Conservation (phyloP, 1,140 invertebrate species). For the Diuraphis noxia region DNA sequence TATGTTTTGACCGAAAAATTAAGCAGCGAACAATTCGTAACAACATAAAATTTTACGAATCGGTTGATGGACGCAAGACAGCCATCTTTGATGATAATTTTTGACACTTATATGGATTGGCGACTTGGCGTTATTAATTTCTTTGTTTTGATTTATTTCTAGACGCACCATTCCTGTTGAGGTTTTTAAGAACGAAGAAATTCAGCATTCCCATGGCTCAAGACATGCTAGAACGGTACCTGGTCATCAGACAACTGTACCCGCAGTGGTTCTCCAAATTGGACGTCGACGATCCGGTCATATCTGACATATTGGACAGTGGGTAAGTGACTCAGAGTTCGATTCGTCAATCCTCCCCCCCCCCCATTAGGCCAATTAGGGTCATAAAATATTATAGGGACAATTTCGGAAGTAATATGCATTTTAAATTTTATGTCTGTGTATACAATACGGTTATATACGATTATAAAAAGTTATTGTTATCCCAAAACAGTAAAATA, state of each 20-base stretch:
- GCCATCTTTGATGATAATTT: too few relatives aligned
- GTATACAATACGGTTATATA: too few relatives aligned
- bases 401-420: too few relatives aligned
- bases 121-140: neutral
- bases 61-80: too few relatives aligned
- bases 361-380: too few relatives aligned
- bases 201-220: constrained; percentile 82
- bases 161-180: constrained; percentile 77
- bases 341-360: neutral
- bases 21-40: too few relatives aligned
- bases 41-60: too few relatives aligned
- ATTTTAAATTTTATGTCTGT: too few relatives aligned
- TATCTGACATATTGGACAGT: constrained; percentile 77
- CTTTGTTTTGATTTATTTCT: neutral
- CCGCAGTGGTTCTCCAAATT: constrained; percentile 82
- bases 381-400: too few relatives aligned
- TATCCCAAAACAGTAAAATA: too few relatives aligned
- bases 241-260: constrained; percentile 77
- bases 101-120: neutral
- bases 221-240: constrained; percentile 81
- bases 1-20: too few relatives aligned
- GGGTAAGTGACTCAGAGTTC: constrained; percentile 65
- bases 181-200: constrained; percentile 84
- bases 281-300: constrained; percentile 70
- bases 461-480: too few relatives aligned